These are phyloP conservation scores for Arion vulgaris DNA, from an alignment of 1,140 invertebrate species.

Conservation along the genomic window DNA sequence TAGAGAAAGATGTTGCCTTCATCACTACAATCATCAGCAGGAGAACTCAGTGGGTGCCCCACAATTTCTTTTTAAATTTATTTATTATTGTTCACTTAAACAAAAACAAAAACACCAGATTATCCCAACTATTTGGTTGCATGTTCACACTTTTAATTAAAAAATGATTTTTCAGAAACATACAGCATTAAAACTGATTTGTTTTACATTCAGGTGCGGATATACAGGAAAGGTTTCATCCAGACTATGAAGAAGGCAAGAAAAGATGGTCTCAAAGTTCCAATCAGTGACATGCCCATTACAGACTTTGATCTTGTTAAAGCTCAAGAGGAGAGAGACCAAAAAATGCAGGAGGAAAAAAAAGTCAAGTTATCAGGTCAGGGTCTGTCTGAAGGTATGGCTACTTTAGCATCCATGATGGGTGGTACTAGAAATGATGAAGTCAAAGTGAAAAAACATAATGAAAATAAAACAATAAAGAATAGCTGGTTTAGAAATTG, in stretches of 20 bases:
- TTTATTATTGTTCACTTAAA: no score
- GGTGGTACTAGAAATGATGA: neutral
- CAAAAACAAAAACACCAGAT: no score
- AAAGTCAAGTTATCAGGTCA: neutral
- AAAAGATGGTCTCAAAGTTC: conserved; percentile 35
- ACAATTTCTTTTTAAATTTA: no score
- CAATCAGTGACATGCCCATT: conserved; percentile 43
- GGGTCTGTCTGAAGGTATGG: neutral
- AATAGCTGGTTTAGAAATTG: neutral
- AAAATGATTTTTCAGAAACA: no score
- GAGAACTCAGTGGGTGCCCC: no score
- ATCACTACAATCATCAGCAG: no score
- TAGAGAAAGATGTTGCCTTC: no score
- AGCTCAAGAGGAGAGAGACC: conserved; percentile 6
- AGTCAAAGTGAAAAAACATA: neutral
- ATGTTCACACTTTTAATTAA: no score
- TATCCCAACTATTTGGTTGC: no score
- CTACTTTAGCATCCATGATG: neutral
- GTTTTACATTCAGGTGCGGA: conserved; percentile 7
- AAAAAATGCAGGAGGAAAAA: conserved; percentile 18
- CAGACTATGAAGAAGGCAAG: conserved; percentile 33
- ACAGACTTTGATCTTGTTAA: conserved; percentile 29
- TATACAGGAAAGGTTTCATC: conserved; percentile 38
- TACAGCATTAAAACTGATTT: neutral
- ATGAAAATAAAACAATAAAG: neutral